Evolutionary conservation across 2,113 vertebrate species (phyloP), one percentile per base, ranked within the genome.

Genomic region (Phycodurus eques): DNA sequence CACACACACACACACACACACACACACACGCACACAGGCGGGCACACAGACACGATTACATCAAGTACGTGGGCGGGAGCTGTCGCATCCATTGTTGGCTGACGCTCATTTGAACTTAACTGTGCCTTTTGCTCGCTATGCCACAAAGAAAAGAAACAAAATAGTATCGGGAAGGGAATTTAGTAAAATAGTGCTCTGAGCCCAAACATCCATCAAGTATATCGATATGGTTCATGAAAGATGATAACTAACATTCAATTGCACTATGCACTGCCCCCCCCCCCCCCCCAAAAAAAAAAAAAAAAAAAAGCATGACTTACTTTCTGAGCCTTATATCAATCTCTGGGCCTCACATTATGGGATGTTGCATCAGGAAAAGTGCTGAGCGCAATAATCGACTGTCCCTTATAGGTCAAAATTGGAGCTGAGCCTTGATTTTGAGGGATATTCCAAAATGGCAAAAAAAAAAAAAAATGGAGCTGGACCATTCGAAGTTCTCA

Each of bases 21-120:
- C 39, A 69, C 68, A 69, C 57, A 76, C 42, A 44, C 27, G 68
- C 57, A 75, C 42, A 43, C 3, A 5, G 56, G 73, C 53, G 12
- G 42, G 8, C n/a, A n/a, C n/a, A n/a, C 27, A 33, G 35, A 77
- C 66, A 83, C 69, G 56, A 22, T 44, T 1, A 71, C 59, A 66
- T 71, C 56, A 71, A 78, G 73, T 65, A 13, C 11, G 86, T 87
- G 77, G 87, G 83, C 74, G 86, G 71, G 27, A 82, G 81, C 84
- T 77, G 79, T 88, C 84, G 74, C 46, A 69, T 59, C 60, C 68
- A 74, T 76, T 80, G 81, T 80, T 80, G 70, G 75, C 77, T 80
- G 74, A 80, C 74, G 64, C 64, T 47, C 74, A 79, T 66, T 53
- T 71, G 68, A 87, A 82, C 70, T 68, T 76, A 62, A 71, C 31